Evolutionary conservation across 2,888 invertebrate genomes (phyloP).

Genomic region (Polia nebulosa): DNA sequence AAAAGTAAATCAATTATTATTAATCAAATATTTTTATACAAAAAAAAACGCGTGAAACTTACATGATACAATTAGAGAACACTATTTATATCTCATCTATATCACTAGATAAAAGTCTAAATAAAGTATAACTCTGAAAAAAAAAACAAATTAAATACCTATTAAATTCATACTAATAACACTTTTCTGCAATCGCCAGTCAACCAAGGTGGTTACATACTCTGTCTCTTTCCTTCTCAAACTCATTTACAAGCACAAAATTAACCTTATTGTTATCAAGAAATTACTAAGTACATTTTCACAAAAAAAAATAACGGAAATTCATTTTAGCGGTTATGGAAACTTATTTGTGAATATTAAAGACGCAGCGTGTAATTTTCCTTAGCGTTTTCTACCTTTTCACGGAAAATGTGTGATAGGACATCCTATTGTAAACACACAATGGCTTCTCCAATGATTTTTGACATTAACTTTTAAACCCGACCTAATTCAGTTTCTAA

Average conservation of each 20-base stretch:
- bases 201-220: neutral
- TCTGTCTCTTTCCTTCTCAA: constrained; percentile 2
- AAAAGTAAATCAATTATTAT: too few relatives aligned
- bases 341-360: neutral
- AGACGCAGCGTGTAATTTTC: neutral
- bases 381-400: neutral
- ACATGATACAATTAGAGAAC: too few relatives aligned
- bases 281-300: constrained; percentile 3
- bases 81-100: too few relatives aligned
- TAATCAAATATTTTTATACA: too few relatives aligned
- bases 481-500: neutral
- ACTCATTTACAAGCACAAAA: constrained; percentile 15
- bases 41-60: too few relatives aligned
- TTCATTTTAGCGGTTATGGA: accelerated
- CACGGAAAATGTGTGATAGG: neutral
- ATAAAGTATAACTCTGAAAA: too few relatives aligned
- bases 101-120: too few relatives aligned
- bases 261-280: constrained; percentile 22
- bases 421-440: constrained; percentile 20
- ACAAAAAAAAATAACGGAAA: neutral
- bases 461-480: constrained; percentile 27
- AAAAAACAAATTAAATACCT: neutral
- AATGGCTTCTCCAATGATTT: constrained; percentile 46
- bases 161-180: neutral
- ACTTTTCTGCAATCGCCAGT: too few relatives aligned